Evolutionary conservation across 2,113 vertebrate species (phyloP), one percentile per base, ranked within the genome.

Genomic region (Laticauda colubrina): DNA sequence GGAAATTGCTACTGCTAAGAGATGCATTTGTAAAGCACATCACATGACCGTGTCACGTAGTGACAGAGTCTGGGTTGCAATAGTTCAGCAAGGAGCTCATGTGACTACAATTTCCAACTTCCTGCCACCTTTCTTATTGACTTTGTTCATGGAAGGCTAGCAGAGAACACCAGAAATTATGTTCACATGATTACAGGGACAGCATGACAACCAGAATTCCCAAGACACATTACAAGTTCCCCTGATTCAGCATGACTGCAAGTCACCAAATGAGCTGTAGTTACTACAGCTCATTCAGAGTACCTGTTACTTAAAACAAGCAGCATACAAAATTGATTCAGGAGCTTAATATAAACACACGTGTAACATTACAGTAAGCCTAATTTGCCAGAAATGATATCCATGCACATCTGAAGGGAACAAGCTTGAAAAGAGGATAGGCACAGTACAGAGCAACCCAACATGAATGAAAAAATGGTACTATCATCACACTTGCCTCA

Each of bases 401-500:
- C 1, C 3, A 4, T 29, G 69, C 21, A 86, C 10, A 15, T 10
- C 69, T 18, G 53, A n/a, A 85, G 14, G 48, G 15, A 56, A 24
- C 23, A 54, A 15, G 54, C n/a, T 11, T 23, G 21, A 92, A 88
- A 89, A 43, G 18, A 87, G 11, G 1, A 39, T 14, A 11, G 5
- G 34, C 56, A 45, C 9, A 14, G 3, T 26, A 54, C 64, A 15
- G 8, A 86, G 56, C 53, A n/a, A 43, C 29, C 9, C 4, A 81
- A 12, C 14, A 2, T 21, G 5, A 29, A 11, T 18, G 26, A 69
- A 43, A 51, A 61, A 15, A 10, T n/a, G 55, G 45, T 7, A 3
- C 1, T 0, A 6, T 53, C 0, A 0, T 0, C 0, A 29, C n/a
- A 90, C 97, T 96, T 89, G 99, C 99, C 98, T 99, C 99, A 3